A percentile compares a stretch with the other conserved stretches of the same genome.
These are phyloP conservation scores for Gymnoscopelus microlampas DNA, from an alignment of 2,797 vertebrate genomes.

Conservation along the genomic window DNA sequence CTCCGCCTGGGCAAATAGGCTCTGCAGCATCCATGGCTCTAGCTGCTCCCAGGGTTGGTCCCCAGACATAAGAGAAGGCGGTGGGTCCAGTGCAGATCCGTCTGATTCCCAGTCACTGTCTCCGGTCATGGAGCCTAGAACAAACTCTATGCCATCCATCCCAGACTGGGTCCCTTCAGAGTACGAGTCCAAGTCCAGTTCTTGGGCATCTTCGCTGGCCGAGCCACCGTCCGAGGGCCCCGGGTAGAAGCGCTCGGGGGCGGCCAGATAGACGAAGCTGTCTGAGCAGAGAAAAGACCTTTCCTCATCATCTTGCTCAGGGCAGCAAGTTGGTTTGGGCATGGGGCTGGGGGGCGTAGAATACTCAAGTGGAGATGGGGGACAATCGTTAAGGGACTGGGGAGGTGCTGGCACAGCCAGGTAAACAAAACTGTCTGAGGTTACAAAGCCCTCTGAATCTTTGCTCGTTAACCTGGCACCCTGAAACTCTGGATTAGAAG, in stretches of 20 bases:
- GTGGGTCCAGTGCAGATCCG: constrained; percentile 70
- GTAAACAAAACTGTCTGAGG: constrained; percentile 85
- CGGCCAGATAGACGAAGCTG: constrained; percentile 86
- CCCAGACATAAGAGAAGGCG: constrained; percentile 28
- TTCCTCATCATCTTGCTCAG: constrained; percentile 66
- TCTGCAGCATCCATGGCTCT: constrained; percentile 78
- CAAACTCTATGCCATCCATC: constrained; percentile 81
- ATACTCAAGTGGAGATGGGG: constrained; percentile 76
- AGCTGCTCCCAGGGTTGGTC: constrained; percentile 79
- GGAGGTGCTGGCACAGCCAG: constrained; percentile 80
- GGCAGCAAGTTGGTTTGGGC: constrained; percentile 59
- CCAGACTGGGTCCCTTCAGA: constrained; percentile 82
- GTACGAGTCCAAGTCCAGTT: constrained; percentile 80
- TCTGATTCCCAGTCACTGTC: constrained; percentile 87
- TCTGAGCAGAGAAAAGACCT: constrained; percentile 78
- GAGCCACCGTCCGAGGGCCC: constrained; percentile 72
- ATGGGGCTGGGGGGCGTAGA: constrained; percentile 78
- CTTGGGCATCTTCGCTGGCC: constrained; percentile 75
- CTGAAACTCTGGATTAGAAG: constrained; percentile 46
- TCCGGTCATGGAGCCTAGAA: constrained; percentile 79
- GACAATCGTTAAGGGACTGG: constrained; percentile 66
- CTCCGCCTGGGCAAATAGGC: constrained; percentile 73
- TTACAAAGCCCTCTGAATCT: constrained; percentile 75
- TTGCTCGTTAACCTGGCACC: constrained; percentile 62
- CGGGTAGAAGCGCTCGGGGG: constrained; percentile 78